Conservation (phyloP, 53 echinoderm and acorn worm species). For the Crossaster papposus region DNA sequence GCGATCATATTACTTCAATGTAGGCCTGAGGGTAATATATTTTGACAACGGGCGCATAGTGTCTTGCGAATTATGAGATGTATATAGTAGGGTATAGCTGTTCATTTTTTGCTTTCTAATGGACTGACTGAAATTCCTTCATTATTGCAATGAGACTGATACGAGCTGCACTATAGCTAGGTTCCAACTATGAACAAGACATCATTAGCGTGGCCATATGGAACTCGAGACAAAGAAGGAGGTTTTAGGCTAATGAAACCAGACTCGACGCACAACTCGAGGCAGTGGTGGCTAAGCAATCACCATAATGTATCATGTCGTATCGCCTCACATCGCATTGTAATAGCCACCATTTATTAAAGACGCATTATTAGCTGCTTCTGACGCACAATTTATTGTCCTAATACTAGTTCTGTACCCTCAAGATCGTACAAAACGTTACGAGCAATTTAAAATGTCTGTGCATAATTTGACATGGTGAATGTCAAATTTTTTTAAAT, state of each 20-base stretch:
- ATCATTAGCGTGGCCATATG: neutral
- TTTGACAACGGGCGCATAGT: neutral
- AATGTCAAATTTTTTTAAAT: too few species aligned
- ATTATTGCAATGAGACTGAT: neutral
- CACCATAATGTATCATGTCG: too few species aligned
- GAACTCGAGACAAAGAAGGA: neutral
- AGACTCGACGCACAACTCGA: neutral
- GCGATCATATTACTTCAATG: neutral
- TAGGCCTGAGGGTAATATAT: neutral
- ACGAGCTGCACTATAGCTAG: neutral
- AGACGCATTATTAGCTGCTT: too few species aligned
- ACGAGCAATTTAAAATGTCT: too few species aligned
- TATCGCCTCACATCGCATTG: too few species aligned
- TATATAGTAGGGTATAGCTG: neutral
- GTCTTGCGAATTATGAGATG: neutral
- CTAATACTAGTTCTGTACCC: too few species aligned
- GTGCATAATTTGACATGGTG: too few species aligned
- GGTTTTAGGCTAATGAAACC: neutral
- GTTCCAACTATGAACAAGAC: neutral
- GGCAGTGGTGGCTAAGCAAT: neutral
- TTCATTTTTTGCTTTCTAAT: neutral
- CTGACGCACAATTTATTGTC: too few species aligned
- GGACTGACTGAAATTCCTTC: neutral
- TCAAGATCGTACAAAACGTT: too few species aligned
- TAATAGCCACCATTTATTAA: too few species aligned